Evolutionary conservation across 2,888 invertebrate genomes (phyloP).

Genomic region (Hofmannophila pseudospretella): DNA sequence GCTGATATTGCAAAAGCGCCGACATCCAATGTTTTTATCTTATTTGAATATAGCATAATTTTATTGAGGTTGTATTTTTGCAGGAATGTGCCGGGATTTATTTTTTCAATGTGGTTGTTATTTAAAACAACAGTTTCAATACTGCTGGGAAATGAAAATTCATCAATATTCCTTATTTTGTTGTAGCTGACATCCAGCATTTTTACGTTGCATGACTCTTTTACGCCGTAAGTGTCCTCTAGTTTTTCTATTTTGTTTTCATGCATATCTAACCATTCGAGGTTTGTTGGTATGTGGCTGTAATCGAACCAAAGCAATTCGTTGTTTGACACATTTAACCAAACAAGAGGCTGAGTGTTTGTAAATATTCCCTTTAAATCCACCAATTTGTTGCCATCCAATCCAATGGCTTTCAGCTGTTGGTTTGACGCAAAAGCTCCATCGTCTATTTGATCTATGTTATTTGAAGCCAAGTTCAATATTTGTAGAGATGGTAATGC

Average conservation of each 20-base stretch:
- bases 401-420: constrained; percentile 84
- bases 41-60: constrained; percentile 86
- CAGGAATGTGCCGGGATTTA: constrained; percentile 84
- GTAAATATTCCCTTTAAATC: constrained; percentile 88
- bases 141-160: constrained; percentile 84
- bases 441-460: constrained; percentile 86
- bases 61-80: constrained; percentile 84
- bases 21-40: constrained; percentile 83
- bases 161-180: constrained; percentile 81
- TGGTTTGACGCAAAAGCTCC: constrained; percentile 86
- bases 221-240: constrained; percentile 84
- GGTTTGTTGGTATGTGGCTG: constrained; percentile 84
- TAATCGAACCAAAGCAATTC: constrained; percentile 89
- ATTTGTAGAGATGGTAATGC: constrained; percentile 85
- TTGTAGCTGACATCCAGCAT: constrained; percentile 88
- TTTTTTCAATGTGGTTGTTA: constrained; percentile 84
- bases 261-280: constrained; percentile 90
- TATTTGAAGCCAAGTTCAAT: constrained; percentile 88
- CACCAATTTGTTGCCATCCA: constrained; percentile 87
- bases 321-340: constrained; percentile 90
- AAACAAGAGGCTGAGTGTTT: constrained; percentile 84
- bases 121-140: constrained; percentile 85
- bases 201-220: constrained; percentile 82
- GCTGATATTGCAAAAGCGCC: constrained; percentile 83
- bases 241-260: constrained; percentile 86